Base-by-base conservation (phyloP, 2,888 invertebrate genomes). In the Schrankia costaestrigalis region DNA sequence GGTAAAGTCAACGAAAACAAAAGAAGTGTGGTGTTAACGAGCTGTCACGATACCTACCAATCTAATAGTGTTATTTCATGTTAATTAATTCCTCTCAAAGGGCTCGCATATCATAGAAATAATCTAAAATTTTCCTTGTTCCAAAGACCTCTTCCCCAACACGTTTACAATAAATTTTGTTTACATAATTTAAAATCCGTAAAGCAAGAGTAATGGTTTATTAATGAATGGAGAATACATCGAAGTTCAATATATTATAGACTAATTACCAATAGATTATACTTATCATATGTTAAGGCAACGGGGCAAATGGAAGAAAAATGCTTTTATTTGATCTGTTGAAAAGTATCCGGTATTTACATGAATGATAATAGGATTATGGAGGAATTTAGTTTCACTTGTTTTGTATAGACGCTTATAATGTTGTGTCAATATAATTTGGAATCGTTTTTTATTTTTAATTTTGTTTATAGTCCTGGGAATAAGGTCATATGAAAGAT, bases 251-350 rank as follows among this genome's bases (percentile, higher is more conserved):
- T 85, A 83, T 81, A 78, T 85, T 81, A 83, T 65, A 46, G 42
- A 50, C 70, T 83, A 83, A 83, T 85, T 83, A 83, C 81, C 77
- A 52, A 83, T 85, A 83, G 62, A 81, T 85, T 84, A 84, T 75
- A 76, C 81, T 84, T 85, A 84, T 79, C 78, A 17, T 49, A 31
- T 36, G 51, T 41, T 39, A 46, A 45, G n/a, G n/a, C n/a, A n/a
- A n/a, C n/a, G 48, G 56, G 71, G 69, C 71, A 63, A 57, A 58
- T 56, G 32, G 36, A 58, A 65, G 70, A 72, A 70, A 70, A 69
- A 81, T 79, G 70, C 22, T 64, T 76, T 73, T 75, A 74, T 78
- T 77, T 75, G 71, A 70, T 66, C 71, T 66, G 74, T 70, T 72
- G 73, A 78, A 64, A 73, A 64, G 63, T 71, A 72, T 66, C 63